Evolutionary conservation across 2,888 invertebrate species (phyloP).

Genomic region (Sphaerophoria rueppellii): DNA sequence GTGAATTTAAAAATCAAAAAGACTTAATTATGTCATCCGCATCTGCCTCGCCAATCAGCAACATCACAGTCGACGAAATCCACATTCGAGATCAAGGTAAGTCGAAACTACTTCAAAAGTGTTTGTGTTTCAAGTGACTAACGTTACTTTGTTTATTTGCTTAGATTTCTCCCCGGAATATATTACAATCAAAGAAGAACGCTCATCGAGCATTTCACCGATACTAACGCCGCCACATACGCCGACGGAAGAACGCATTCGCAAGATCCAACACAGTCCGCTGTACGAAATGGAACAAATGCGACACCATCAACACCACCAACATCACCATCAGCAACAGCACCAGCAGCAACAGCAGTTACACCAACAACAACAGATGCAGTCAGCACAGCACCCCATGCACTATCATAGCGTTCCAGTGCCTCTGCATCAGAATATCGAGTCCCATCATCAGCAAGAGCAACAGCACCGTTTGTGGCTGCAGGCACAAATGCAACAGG

Average conservation of each 20-base stretch:
- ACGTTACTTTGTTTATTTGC: conserved; percentile 17
- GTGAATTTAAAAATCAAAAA: conserved; percentile 31
- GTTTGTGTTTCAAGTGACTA: conserved; percentile 28
- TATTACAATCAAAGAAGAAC: conserved; percentile 85
- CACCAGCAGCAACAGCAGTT: conserved; percentile 73
- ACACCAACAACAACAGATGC: conserved; percentile 66
- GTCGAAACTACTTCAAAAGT: conserved; percentile 72
- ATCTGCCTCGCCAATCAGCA: conserved; percentile 82
- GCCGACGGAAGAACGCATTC: conserved; percentile 84
- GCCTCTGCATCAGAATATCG: conserved; percentile 81
- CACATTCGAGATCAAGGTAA: conserved; percentile 81
- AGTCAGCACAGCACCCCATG: conserved; percentile 76
- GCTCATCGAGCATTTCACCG: conserved; percentile 84
- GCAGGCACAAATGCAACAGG: conserved; percentile 74
- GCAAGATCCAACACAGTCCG: conserved; percentile 74
- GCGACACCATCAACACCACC: conserved; percentile 75
- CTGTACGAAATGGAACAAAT: conserved; percentile 78
- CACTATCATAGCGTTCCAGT: conserved; percentile 80
- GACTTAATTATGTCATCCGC: conserved; percentile 81
- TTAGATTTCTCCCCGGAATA: conserved; percentile 85
- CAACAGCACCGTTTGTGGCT: conserved; percentile 74
- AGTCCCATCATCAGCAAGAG: conserved; percentile 74
- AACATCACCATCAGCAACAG: conserved; percentile 73
- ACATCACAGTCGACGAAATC: conserved; percentile 82
- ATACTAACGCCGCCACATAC: conserved; percentile 89